Evolutionary conservation across 2,797 vertebrate species (phyloP).

Genomic region (Artibeus jamaicensis): DNA sequence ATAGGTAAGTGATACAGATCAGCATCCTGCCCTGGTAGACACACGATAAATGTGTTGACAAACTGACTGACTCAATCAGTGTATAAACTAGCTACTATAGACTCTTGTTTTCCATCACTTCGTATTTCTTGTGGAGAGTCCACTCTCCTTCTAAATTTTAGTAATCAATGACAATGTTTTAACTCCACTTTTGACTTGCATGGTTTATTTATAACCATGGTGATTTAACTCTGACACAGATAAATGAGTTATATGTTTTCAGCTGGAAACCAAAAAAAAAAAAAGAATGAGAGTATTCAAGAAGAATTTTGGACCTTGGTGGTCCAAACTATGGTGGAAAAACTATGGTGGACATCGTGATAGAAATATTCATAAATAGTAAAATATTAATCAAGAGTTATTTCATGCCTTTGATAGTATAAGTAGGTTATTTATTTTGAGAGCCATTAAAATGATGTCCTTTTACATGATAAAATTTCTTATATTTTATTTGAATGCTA

Average conservation of each 20-base stretch:
- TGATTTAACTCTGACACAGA: background rate
- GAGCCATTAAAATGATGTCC: background rate
- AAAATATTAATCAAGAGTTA: background rate
- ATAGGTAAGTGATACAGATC: no score
- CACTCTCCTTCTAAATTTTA: background rate
- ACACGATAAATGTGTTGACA: background rate
- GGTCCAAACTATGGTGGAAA: no score
- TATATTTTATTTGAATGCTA: background rate
- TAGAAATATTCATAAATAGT: background rate
- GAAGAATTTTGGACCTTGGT: background rate
- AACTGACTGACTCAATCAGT: background rate
- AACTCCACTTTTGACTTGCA: background rate
- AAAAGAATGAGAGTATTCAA: background rate
- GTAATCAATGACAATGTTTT: background rate
- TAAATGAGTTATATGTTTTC: background rate
- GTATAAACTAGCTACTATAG: background rate
- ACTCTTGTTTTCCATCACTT: background rate
- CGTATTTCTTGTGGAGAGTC: background rate
- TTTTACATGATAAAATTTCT: background rate
- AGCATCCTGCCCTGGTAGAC: no score
- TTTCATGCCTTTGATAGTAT: background rate
- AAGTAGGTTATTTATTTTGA: background rate
- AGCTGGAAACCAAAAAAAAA: background rate
- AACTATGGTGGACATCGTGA: background rate
- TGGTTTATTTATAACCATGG: background rate